Evolutionary conservation across 2,888 invertebrate genomes (phyloP).

Genomic region (Ochlodes sylvanus): DNA sequence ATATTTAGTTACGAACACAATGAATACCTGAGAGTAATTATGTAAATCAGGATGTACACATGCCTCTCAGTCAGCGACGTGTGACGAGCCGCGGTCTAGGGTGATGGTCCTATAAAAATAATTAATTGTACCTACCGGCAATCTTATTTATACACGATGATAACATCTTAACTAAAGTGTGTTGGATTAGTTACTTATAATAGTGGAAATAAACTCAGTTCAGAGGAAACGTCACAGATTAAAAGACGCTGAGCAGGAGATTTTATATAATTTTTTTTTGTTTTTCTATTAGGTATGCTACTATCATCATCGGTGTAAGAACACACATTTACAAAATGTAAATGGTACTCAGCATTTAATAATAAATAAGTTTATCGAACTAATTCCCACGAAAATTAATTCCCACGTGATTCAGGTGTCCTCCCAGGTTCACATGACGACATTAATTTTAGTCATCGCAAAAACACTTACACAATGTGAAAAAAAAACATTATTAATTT

Average conservation of each 20-base stretch:
- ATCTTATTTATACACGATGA: slow-evolving; percentile 11
- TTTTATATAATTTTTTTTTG: too few relatives aligned
- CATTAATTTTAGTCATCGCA: slow-evolving; percentile 9
- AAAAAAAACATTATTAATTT: slow-evolving; percentile 31
- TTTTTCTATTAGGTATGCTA: too few relatives aligned
- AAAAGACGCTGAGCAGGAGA: too few relatives aligned
- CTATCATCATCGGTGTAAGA: too few relatives aligned
- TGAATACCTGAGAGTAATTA: slow-evolving; percentile 26
- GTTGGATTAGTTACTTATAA: background rate
- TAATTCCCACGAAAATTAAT: slow-evolving; percentile 3
- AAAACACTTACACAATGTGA: slow-evolving; percentile 24
- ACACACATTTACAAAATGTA: too few relatives aligned
- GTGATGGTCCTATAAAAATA: slow-evolving; percentile 47
- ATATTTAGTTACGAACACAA: slow-evolving; percentile 26
- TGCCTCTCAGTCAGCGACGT: slow-evolving; percentile 45
- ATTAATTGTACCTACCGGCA: slow-evolving; percentile 43
- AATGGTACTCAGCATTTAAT: background rate
- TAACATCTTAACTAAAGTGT: slow-evolving; percentile 4
- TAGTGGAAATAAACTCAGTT: background rate
- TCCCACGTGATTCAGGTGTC: background rate
- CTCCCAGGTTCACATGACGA: slow-evolving; percentile 1
- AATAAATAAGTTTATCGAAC: background rate
- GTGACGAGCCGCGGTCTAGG: slow-evolving; percentile 45
- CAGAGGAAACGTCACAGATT: too few relatives aligned
- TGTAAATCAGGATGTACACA: slow-evolving; percentile 39